A percentile compares a stretch with the other conserved stretches of the same genome.
These are phyloP conservation scores for Stenopsyche tienmushanensis DNA, from an alignment of 1,140 invertebrate genomes.

Conservation along the genomic window DNA sequence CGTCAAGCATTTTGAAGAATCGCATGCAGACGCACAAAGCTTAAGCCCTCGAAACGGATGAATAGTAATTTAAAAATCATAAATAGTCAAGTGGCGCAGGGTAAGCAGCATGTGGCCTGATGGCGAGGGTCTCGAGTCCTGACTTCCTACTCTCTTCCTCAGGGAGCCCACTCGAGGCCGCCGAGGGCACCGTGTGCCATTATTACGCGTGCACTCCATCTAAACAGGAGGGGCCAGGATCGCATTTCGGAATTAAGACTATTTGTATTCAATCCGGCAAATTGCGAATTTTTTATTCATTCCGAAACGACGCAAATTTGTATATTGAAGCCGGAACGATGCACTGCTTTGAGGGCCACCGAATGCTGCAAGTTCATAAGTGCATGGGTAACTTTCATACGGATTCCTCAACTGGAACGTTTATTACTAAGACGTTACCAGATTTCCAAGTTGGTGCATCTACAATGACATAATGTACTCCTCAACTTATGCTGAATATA, in stretches of 20 bases:
- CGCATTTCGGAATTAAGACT: too few species aligned
- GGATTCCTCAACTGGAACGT: too few species aligned
- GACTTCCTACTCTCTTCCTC: neutral
- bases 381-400: too few species aligned
- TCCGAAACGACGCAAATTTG: too few species aligned
- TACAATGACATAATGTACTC: too few species aligned
- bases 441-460: too few species aligned
- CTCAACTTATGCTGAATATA: too few species aligned
- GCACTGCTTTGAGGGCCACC: too few species aligned
- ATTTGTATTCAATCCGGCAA: too few species aligned
- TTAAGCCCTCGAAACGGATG: conserved; percentile 2
- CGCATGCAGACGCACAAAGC: neutral
- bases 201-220: neutral
- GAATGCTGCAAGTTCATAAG: too few species aligned
- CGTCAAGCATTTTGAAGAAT: neutral
- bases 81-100: conserved; percentile 23
- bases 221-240: neutral
- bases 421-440: too few species aligned
- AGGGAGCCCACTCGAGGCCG: conserved; percentile 3
- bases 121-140: neutral
- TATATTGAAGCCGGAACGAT: too few species aligned
- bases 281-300: neutral
- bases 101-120: neutral
- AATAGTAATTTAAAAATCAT: conserved; percentile 27
- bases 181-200: neutral